Percentiles rank a stretch among this genome's conserved stretches.
These are phyloP conservation scores for Melieria crassipennis DNA, from an alignment of 2,888 invertebrate genomes.

Conservation along the genomic window DNA sequence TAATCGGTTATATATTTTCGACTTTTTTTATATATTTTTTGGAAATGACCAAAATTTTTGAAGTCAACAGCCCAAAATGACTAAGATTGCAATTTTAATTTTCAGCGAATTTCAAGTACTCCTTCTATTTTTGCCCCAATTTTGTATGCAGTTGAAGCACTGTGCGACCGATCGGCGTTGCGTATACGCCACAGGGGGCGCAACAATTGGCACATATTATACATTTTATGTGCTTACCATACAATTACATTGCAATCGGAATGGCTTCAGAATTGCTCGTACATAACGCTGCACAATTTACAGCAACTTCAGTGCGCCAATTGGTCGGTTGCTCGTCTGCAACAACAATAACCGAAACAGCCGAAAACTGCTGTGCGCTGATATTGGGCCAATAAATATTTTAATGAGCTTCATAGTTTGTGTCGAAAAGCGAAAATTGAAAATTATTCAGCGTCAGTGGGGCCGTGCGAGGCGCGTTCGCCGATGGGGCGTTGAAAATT, in stretches of 20 bases:
- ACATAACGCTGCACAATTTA: too few species aligned
- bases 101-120: neutral
- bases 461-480: too few species aligned
- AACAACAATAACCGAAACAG: neutral
- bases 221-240: too few species aligned
- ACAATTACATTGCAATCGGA: too few species aligned
- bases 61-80: neutral
- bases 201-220: neutral
- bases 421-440: neutral
- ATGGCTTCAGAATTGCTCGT: too few species aligned
- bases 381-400: conserved; percentile 1
- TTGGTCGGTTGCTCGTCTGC: neutral
- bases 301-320: too few species aligned
- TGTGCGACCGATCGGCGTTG: neutral
- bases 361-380: neutral
- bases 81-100: neutral
- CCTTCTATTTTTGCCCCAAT: neutral
- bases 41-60: neutral
- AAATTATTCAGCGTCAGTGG: too few species aligned
- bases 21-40: too few species aligned
- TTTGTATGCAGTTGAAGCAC: too few species aligned
- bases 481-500: neutral
- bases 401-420: neutral
- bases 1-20: too few species aligned
- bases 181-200: conserved; percentile 26